Conservation (phyloP, 2,113 vertebrate genomes). For the Actinemys pallida region DNA sequence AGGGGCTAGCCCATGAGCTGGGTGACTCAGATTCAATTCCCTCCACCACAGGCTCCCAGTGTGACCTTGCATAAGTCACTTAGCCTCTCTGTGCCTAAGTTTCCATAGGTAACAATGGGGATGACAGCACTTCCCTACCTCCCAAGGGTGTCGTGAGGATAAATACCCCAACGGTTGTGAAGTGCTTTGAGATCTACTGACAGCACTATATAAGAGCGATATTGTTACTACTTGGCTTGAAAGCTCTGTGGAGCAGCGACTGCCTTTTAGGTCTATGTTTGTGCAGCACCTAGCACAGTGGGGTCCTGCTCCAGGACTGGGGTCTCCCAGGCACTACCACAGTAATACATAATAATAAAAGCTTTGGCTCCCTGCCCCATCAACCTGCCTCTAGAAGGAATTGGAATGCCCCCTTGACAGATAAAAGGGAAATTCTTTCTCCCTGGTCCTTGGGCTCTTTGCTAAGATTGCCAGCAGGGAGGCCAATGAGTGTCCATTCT, state of each 20-base stretch:
- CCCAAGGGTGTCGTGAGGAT: no score
- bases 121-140: no score
- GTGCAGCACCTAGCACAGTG: background rate
- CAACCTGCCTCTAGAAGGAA: no score
- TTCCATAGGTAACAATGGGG: no score
- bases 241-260: background rate
- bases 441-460: background rate
- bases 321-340: background rate
- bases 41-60: no score
- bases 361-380: background rate
- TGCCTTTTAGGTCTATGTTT: background rate
- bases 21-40: no score
- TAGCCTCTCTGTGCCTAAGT: no score
- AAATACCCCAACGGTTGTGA: no score
- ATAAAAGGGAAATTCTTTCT: background rate
- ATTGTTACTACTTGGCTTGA: background rate
- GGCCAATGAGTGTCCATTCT: background rate
- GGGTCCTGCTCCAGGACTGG: background rate
- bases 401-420: no score
- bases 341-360: background rate
- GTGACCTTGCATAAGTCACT: no score
- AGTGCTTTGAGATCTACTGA: no score
- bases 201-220: background rate
- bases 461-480: background rate
- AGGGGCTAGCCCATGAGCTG: no score